Conservation (phyloP, 2,797 vertebrate species). For the Pantherophis vulpinus region DNA sequence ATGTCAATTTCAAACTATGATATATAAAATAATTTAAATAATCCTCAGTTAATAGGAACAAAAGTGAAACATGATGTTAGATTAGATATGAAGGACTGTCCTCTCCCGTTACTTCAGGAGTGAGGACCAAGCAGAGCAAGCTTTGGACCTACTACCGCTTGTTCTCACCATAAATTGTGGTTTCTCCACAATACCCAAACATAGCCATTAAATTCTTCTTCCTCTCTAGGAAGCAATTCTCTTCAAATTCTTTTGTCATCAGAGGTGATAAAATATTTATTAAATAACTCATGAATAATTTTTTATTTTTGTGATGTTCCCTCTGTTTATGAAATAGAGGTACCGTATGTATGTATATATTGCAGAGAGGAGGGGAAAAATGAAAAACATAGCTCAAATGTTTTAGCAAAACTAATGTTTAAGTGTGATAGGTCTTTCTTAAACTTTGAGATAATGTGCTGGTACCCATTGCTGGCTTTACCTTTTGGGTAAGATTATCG, state of each 20-base stretch:
- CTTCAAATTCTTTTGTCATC: slow-evolving; percentile 3
- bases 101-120: not conserved
- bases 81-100: not conserved
- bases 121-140: not conserved
- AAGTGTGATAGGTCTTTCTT: not conserved
- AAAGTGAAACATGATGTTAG: not conserved
- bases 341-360: not conserved
- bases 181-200: not conserved
- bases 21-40: not conserved
- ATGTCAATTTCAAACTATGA: not conserved
- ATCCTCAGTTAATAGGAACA: not conserved
- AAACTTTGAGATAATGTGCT: not conserved
- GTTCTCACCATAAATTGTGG: not conserved
- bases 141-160: not conserved
- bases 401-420: not conserved
- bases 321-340: not conserved
- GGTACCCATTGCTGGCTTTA: not conserved
- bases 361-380: not conserved
- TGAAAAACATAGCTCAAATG: not conserved
- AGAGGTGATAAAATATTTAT: not conserved
- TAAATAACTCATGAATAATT: not conserved
- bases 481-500: not conserved
- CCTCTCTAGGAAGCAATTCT: not conserved
- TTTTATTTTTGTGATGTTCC: not conserved
- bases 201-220: not conserved